phyloP scores from a whole-genome alignment of 2,888 invertebrate species.

The Chloromyia formosa region DNA sequence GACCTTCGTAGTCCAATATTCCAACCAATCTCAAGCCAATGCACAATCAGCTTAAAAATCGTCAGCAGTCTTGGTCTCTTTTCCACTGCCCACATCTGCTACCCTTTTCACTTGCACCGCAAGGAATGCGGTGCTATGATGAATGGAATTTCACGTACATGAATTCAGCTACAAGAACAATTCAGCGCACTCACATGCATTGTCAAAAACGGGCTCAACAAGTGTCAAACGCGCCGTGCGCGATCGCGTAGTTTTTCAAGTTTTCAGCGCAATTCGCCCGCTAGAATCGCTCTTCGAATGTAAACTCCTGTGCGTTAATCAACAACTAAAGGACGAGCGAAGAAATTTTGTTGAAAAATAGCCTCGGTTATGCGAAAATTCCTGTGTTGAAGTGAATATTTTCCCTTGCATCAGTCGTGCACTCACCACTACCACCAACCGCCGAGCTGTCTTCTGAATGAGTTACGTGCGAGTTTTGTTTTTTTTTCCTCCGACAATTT shows the following conservation, averaged over 20 bases:
- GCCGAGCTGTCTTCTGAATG: not conserved
- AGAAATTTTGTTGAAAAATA: slow-evolving; percentile 1
- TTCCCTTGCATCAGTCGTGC: slow-evolving; percentile 5
- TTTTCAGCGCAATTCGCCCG: not conserved
- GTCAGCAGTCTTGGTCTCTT: not conserved
- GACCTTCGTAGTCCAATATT: not conserved
- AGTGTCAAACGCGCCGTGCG: slow-evolving; percentile 37
- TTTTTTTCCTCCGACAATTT: slow-evolving; percentile 10
- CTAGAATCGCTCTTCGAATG: not conserved
- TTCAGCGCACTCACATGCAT: not conserved
- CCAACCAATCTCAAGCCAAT: not conserved
- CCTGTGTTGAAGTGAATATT: slow-evolving; percentile 11
- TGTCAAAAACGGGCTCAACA: not conserved
- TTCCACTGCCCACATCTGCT: not conserved
- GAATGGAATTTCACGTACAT: slow-evolving; percentile 30
- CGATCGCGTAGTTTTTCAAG: slow-evolving; percentile 1
- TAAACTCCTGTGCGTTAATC: not conserved
- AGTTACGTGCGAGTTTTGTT: slow-evolving; percentile 16
- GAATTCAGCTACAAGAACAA: slow-evolving; percentile 4
- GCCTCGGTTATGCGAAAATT: slow-evolving; percentile 32
- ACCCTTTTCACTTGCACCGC: slow-evolving; percentile 4
- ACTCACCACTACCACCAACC: slow-evolving; percentile 10
- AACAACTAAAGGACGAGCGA: not conserved
- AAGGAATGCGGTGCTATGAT: slow-evolving; percentile 31
- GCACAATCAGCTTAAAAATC: not conserved